These are phyloP conservation scores for Elysia crispata DNA, from an alignment of 2,888 invertebrate species.

Conservation along the genomic window DNA sequence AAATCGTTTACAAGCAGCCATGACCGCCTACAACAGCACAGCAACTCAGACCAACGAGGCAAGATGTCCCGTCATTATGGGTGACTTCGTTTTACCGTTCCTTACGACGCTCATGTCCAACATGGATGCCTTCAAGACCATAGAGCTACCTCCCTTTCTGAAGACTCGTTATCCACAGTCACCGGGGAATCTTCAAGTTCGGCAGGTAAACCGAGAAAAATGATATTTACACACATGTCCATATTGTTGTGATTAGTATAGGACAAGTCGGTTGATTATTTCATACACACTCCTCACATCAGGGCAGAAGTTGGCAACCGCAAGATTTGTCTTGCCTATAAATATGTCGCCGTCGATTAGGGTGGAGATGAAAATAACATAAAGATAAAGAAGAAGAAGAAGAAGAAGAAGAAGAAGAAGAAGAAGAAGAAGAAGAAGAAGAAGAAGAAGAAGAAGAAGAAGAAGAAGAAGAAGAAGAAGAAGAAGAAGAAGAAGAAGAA, in stretches of 20 bases:
- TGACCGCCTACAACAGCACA: too few species aligned
- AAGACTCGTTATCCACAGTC: neutral
- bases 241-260: too few species aligned
- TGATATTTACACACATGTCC: neutral
- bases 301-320: too few species aligned
- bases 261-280: too few species aligned
- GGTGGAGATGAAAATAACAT: neutral
- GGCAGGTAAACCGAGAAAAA: neutral
- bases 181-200: conserved; percentile 6
- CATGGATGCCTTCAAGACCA: neutral
- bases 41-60: too few species aligned
- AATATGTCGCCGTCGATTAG: conserved; percentile 45
- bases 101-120: neutral
- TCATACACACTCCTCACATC: too few species aligned
- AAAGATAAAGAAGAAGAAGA: conserved; percentile 14
- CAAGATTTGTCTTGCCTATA: too few species aligned
- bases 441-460: conserved; percentile 7
- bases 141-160: conserved; percentile 19
- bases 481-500: conserved; percentile 15
- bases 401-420: conserved; percentile 14
- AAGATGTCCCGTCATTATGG: conserved; percentile 1
- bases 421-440: conserved; percentile 15
- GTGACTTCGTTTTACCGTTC: neutral
- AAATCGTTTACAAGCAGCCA: too few species aligned
- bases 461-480: conserved; percentile 15